A percentile compares a stretch with the other conserved stretches of the same genome.
Evolutionary conservation across 2,113 vertebrate species (phyloP).

Genomic region (Ovibos moschatus): DNA sequence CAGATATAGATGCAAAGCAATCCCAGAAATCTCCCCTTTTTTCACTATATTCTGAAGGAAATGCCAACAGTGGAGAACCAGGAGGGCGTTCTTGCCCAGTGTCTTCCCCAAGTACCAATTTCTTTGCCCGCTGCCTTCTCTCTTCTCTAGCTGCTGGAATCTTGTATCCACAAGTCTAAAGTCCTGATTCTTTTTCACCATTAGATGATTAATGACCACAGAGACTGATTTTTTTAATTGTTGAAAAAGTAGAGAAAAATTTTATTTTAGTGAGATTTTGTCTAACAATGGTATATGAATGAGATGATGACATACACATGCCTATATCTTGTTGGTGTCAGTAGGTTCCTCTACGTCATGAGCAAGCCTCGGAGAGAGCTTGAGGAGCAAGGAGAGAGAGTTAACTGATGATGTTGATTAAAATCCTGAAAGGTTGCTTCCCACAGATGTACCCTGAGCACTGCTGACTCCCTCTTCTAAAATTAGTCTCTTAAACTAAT

Average conservation of each 20-base stretch:
- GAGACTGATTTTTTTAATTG: neutral
- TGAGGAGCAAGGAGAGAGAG: neutral
- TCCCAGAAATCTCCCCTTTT: neutral
- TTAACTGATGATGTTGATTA: neutral
- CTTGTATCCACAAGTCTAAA: neutral
- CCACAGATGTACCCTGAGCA: neutral
- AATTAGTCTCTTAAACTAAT: slow-evolving; percentile 2
- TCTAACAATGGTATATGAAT: neutral
- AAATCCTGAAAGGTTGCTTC: neutral
- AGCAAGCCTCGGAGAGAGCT: neutral
- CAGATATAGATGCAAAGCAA: neutral
- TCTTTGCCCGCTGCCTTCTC: neutral
- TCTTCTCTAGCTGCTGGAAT: neutral
- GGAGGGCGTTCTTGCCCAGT: no score
- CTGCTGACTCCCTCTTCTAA: neutral
- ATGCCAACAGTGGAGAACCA: neutral
- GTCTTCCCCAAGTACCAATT: neutral
- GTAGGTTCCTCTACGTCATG: neutral
- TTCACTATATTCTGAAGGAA: neutral
- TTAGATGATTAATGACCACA: neutral
- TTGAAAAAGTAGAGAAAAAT: neutral
- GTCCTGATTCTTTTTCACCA: neutral
- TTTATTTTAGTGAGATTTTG: neutral
- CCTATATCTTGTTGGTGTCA: neutral
- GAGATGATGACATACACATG: neutral